Evolutionary conservation across 2,113 vertebrate genomes (phyloP), one percentile per base, ranked within the genome.

Genomic region (Oceanodroma tethys): DNA sequence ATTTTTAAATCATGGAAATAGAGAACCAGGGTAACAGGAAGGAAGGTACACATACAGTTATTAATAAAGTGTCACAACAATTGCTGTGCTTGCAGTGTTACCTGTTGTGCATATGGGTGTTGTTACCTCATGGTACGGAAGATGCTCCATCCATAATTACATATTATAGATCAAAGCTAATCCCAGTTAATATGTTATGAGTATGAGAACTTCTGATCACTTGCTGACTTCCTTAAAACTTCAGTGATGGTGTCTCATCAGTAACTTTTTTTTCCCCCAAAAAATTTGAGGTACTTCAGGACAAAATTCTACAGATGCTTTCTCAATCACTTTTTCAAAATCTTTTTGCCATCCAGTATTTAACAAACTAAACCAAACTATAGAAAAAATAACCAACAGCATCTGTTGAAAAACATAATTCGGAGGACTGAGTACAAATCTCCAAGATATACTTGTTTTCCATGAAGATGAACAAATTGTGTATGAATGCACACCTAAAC

Each of bases 241-340:
- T 88, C 26, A 75, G 4, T 43, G 7, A 80, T 34, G 27, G 2
- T 1, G 2, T 67, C 13, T 72, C 22, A 70, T 40, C 17, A 67
- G 10, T 40, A 62, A 42, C 1, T 6, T 11, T 43, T 38, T 48
- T 20, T 4, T 1, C 3, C 26, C 6, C 0, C 1, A 5, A 16
- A 52, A 50, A 21, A 21, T 18, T 58, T 75, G 17, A 72, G 5
- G 14, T 36, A 34, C 14, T 73, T 75, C 21, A 73, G 14, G 16
- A 60, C 6, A 65, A 72, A 84, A 66, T 50, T 56, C 8, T 52
- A 82, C 29, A 43, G 20, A 38, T 72, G 5, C 2, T 55, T 76
- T 48, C 58, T 84, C 2, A 1, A 29, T 25, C 2, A 20, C 38
- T 59, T 72, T 60, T 76, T 48, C 7, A 53, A 43, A 50, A 40